Percentiles rank a stretch among this genome's conserved stretches.
phyloP scores from a whole-genome alignment of 2,888 invertebrate genomes.

The Syrphus vitripennis region DNA sequence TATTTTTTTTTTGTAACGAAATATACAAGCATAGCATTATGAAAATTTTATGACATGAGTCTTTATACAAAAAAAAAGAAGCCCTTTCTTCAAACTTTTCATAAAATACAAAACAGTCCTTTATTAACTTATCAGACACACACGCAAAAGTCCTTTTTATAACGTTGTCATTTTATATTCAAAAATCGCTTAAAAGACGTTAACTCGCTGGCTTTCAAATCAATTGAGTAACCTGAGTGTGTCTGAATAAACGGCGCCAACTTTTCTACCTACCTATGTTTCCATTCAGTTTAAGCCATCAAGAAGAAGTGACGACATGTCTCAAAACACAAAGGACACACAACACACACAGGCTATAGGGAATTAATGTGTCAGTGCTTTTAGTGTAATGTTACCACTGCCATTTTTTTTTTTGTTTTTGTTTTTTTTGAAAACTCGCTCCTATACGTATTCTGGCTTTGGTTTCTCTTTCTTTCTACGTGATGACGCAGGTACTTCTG shows the following conservation, averaged over 20 bases:
- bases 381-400: constrained; percentile 10
- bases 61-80: neutral
- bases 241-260: neutral
- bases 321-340: constrained; percentile 38
- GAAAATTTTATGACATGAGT: neutral
- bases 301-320: constrained; percentile 7
- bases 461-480: neutral
- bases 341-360: constrained; percentile 5
- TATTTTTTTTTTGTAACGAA: neutral
- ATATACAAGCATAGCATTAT: neutral
- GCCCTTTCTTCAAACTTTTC: neutral
- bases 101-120: neutral
- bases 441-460: neutral
- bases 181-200: neutral
- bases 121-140: constrained; percentile 13
- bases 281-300: constrained; percentile 15
- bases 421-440: neutral
- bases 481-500: neutral
- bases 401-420: neutral
- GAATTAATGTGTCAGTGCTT: constrained; percentile 31
- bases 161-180: neutral
- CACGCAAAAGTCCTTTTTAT: neutral
- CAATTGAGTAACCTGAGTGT: constrained; percentile 22
- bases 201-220: constrained; percentile 5
- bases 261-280: neutral